Evolutionary conservation across 1,140 invertebrate species (phyloP).

Genomic region (Archegozetes longisetosus): DNA sequence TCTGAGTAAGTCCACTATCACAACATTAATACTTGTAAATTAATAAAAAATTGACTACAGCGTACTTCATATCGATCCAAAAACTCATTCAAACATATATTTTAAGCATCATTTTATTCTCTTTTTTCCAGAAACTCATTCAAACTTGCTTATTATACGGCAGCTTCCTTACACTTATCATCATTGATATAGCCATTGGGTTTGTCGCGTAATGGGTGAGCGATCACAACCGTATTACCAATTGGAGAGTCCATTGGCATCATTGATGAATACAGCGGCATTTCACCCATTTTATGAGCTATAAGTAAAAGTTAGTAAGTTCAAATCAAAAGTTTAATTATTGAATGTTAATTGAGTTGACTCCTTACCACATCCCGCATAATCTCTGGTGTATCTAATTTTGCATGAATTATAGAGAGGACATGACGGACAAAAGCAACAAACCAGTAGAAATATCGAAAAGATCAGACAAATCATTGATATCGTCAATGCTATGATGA

Average conservation of each 20-base stretch:
- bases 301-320: too few relatives aligned
- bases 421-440: conserved; percentile 3
- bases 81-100: too few relatives aligned
- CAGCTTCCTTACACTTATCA: neutral
- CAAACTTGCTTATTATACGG: neutral
- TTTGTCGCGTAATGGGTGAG: neutral
- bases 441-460: neutral
- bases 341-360: neutral
- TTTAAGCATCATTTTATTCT: too few relatives aligned
- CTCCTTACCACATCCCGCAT: neutral
- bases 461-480: neutral
- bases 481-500: neutral
- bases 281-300: neutral
- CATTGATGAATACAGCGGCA: neutral
- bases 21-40: too few relatives aligned
- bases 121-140: too few relatives aligned
- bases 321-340: too few relatives aligned
- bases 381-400: neutral
- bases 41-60: too few relatives aligned
- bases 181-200: neutral
- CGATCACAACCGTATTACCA: neutral
- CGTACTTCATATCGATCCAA: too few relatives aligned
- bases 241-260: neutral
- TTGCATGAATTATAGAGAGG: conserved; percentile 3
- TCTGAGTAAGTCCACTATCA: too few relatives aligned